Percentiles rank a stretch among this genome's conserved stretches.
Evolutionary conservation across 2,113 vertebrate species (phyloP).

Genomic region (Calidris pygmaea): DNA sequence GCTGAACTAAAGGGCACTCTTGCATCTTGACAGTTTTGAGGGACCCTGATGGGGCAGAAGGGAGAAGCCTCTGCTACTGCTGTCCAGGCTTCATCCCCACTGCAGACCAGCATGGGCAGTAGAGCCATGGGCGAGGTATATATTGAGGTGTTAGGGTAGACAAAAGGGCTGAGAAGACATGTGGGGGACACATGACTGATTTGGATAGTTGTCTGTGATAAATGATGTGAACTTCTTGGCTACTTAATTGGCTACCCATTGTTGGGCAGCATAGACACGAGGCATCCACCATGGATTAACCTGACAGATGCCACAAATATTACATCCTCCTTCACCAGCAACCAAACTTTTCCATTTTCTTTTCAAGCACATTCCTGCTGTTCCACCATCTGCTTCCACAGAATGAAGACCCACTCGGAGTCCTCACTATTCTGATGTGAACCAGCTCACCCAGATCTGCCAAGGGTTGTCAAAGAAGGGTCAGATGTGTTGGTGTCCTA

Average conservation of each 20-base stretch:
- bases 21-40: background rate
- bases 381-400: background rate
- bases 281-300: background rate
- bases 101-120: background rate
- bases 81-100: background rate
- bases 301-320: background rate
- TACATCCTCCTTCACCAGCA: background rate
- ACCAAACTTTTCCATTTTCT: background rate
- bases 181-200: background rate
- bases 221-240: background rate
- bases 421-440: background rate
- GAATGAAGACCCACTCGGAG: background rate
- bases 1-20: background rate
- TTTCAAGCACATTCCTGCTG: background rate
- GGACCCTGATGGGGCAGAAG: background rate
- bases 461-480: background rate
- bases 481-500: background rate
- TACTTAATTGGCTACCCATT: background rate
- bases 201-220: background rate
- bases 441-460: background rate
- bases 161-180: background rate
- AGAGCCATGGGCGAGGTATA: fast-evolving
- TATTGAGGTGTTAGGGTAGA: background rate
- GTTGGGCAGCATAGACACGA: background rate
- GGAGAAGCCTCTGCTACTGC: background rate